Evolutionary conservation across 2,113 vertebrate species (phyloP), one percentile per base, ranked within the genome.

Genomic region (Axis porcinus): DNA sequence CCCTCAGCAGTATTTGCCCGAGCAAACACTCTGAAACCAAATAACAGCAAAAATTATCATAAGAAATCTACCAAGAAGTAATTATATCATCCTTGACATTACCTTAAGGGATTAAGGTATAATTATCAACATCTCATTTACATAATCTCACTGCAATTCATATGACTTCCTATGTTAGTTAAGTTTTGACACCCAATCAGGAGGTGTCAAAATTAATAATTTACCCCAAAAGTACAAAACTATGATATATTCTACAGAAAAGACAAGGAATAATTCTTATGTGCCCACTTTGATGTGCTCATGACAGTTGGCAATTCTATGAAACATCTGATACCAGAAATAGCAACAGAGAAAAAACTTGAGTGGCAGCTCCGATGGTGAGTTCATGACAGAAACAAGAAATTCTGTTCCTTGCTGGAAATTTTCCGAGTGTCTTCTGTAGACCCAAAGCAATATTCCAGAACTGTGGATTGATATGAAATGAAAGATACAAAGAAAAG

Each of bases 391-490:
- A 88, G 94, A 86, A 84, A 43, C 0, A 1, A 76, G 86, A 91
- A 90, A 94, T 82, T 50, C 16, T 76, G 54, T 30, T 64, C 81
- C 36, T 88, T 57, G 28, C 12, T 40, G 89, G 92, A 96, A 92
- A 90, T 57, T 57, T 91, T 25, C 45, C 33, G 45, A 57, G 36
- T 70, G 30, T 40, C 76, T 1, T 70, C 30, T 2, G 0, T 11
- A 0, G 57, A 58, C 5, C 57, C 79, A 95, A 92, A 9, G 23
- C 45, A 93, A n/a, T 12, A 28, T 82, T 47, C 90, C 94, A 5
- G 67, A 97, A 89, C 97, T 92, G 95, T 36, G 92, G 95, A 98
- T 97, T 88, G 98, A 97, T n/a, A 84, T 52, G 97, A 25, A 95
- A 1, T 55, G 13, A 67, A 94, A 94, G 76, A 96, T 55, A 70